Evolutionary conservation across 2,888 invertebrate genomes (phyloP), one percentile per base, ranked within the genome.

Genomic region (Pantelozetes paolii): DNA sequence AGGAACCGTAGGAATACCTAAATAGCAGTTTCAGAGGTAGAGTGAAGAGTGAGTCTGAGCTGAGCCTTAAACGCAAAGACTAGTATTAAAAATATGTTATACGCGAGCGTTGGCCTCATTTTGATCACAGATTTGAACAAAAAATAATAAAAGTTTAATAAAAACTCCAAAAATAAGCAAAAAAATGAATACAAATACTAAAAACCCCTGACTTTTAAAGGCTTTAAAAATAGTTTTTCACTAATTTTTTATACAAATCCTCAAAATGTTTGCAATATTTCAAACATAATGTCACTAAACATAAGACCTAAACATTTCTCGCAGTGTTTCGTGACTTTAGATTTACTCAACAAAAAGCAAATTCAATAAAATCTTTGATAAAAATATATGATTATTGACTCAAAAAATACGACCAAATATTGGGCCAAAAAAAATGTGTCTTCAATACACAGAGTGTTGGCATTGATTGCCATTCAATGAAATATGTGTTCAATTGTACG

Each of bases 71-170:
- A 59, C 23, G 23, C 6, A 48, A 20, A 48, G 11, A 23, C 26
- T 20, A 23, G 26, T 23, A 54, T 20, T 54, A 54, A 54, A 54
- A 15, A 54, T 54, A 59, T 59, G 59, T 59, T 59, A 59, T 59
- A 18, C 6, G 59, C 59, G 59, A 59, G 30, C 59, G 32, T 59
- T 59, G 59, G 28, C 59, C 59, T 59, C 59, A 59, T 59, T 59
- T 59, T 15, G 28, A 59, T 59, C 30, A 45, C 30, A 30, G 59
- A 15, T 23, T 23, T 20, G 48, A 48, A n/a, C n/a, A 48, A 54
- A 54, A 54, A 54, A 26, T 20, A 9, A 23, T 20, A 26, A 8
- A 54, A 54, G n/a, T n/a, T n/a, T n/a, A n/a, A n/a, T n/a, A 54
- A 20, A 54, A 15, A 54, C 26, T 45, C 18, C 18, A 18, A 45